phyloP scores from a whole-genome alignment of 1,140 invertebrate genomes.

The Asbolus verrucosus region DNA sequence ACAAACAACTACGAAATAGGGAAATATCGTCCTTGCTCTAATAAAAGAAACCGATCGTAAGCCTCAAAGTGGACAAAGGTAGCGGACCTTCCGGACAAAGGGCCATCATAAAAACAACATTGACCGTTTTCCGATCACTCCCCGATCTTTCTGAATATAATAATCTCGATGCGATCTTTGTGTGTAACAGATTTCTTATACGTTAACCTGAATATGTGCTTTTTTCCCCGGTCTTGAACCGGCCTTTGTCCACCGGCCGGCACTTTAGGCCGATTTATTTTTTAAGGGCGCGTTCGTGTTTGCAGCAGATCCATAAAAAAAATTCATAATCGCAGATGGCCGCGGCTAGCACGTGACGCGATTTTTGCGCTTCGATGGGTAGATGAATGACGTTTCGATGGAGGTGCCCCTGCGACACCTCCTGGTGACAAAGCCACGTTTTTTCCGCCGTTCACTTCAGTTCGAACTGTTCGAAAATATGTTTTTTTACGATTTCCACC shows the following conservation, averaged over 20 bases:
- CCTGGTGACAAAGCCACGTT: no score
- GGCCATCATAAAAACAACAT: constrained; percentile 54
- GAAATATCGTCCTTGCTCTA: constrained; percentile 50
- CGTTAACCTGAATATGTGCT: constrained; percentile 48
- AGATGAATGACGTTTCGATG: constrained; percentile 46
- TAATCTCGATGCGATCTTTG: constrained; percentile 52
- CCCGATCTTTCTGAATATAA: constrained; percentile 54
- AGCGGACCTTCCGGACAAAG: constrained; percentile 46
- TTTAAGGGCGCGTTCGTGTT: constrained; percentile 45
- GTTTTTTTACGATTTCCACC: no score
- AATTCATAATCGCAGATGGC: constrained; percentile 48
- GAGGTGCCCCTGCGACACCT: not conserved
- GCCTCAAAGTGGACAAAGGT: constrained; percentile 51
- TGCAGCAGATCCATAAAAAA: constrained; percentile 29
- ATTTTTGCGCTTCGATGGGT: constrained; percentile 42
- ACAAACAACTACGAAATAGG: constrained; percentile 46
- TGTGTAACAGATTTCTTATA: constrained; percentile 53
- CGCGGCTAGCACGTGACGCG: constrained; percentile 48
- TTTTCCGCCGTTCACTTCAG: no score
- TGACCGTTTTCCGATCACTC: constrained; percentile 57
- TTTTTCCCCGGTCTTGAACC: constrained; percentile 33
- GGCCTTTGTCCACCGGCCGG: constrained; percentile 8
- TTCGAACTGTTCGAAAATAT: no score
- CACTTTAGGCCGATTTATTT: no score
- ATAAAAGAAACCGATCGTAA: constrained; percentile 56